phyloP scores from a whole-genome alignment of 2,113 vertebrate genomes.

The Chascanopsetta lugubris region DNA sequence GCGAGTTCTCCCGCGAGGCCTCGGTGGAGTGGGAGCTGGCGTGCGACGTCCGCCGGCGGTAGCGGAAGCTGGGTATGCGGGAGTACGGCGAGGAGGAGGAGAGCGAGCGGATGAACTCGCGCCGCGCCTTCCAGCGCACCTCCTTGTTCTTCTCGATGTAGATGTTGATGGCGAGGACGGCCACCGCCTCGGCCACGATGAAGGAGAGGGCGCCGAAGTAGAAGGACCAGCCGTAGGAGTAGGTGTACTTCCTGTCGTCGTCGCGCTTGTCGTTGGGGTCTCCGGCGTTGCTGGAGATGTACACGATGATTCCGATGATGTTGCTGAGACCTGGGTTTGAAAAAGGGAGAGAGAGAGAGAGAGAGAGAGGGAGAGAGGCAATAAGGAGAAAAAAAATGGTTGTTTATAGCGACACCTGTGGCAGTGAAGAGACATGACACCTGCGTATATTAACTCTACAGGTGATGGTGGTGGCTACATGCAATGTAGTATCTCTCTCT shows the following conservation, averaged over 20 bases:
- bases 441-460: too few species aligned
- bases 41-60: constrained; percentile 88
- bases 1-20: constrained; percentile 90
- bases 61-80: constrained; percentile 95
- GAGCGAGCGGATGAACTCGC: constrained; percentile 91
- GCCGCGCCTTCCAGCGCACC: constrained; percentile 87
- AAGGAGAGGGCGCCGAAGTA: constrained; percentile 98
- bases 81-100: constrained; percentile 93
- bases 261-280: constrained; percentile 95
- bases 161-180: constrained; percentile 96
- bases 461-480: too few species aligned
- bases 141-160: constrained; percentile 98
- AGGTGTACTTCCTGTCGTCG: constrained; percentile 95
- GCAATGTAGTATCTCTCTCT: too few species aligned
- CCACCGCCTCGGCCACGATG: constrained; percentile 95
- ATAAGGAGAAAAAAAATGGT: background rate
- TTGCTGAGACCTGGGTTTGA: constrained; percentile 90
- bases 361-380: background rate
- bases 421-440: too few species aligned
- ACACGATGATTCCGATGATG: constrained; percentile 99
- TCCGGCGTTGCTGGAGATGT: constrained; percentile 98
- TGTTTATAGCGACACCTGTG: too few species aligned
- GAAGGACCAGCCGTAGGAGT: constrained; percentile 98
- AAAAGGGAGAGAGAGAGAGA: constrained; percentile 13
- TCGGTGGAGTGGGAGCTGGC: constrained; percentile 94